Evolutionary conservation across 1,140 invertebrate species (phyloP), one percentile per base, ranked within the genome.

Genomic region (Pseudoatta argentina): DNA sequence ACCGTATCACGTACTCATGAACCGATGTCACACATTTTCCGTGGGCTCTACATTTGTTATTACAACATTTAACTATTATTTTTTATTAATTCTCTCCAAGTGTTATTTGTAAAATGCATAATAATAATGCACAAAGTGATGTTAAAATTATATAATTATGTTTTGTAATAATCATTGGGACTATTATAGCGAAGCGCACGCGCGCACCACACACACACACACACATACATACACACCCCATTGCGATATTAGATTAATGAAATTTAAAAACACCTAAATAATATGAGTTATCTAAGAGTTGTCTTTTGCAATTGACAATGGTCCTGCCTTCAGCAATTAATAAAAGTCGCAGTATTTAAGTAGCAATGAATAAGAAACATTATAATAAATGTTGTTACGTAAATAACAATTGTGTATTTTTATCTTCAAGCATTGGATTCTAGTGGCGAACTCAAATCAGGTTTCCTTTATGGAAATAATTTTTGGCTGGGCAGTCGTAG

Each of bases 391-490:
- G 18, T 72, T 27, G 53, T 27, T 30, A 21, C 5, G 2, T 16
- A 14, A 77, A 27, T 63, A 44, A 63, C 0, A 63, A 77, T 64
- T 57, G 0, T 44, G 0, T 64, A n/a, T 51, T 87, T 61, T 85
- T 75, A 27, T 59, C 12, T 83, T 78, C 7, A 88, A 96, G 96
- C 95, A 88, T 79, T 96, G 14, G 96, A 96, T 81, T 91, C 95
- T 4, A 96, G 95, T 73, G 96, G 96, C 0, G 83, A 88, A 71
- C 94, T 95, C 48, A 87, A 2, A 24, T 44, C 93, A 0, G 95
- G 95, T 7, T 95, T 96, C 53, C 77, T 95, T 8, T 95, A 94
- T 30, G 96, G 95, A 2, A 95, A 96, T 82, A 96, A 95, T 88
- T 94, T 94, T 57, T 96, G 96, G 96, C 1, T 95, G 27, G 96